Conservation (phyloP, 1,140 invertebrate species). For the Cotesia typhae region DNA sequence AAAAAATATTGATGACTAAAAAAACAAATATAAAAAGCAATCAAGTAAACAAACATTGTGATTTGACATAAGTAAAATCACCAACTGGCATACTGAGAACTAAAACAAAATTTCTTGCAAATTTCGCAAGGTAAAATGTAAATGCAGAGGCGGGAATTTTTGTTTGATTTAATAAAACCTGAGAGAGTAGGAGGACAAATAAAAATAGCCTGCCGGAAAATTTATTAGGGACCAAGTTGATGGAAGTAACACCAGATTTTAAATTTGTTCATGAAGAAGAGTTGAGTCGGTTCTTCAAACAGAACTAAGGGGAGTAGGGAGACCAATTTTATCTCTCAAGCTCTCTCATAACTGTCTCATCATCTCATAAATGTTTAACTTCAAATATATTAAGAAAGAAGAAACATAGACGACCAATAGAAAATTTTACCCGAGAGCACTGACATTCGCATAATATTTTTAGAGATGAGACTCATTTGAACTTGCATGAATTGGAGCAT, state of each 20-base stretch:
- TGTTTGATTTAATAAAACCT: background rate
- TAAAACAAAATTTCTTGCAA: slow-evolving; percentile 29
- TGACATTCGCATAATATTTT: slow-evolving; percentile 35
- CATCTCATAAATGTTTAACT: background rate
- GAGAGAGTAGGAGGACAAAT: slow-evolving; percentile 37
- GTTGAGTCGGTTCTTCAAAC: slow-evolving; percentile 11
- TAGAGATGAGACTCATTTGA: slow-evolving; percentile 18
- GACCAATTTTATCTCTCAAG: slow-evolving; percentile 33
- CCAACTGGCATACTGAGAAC: slow-evolving; percentile 17
- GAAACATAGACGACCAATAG: too few relatives aligned
- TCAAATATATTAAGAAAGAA: background rate
- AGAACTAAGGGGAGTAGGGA: slow-evolving; percentile 28
- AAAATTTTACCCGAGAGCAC: slow-evolving; percentile 10
- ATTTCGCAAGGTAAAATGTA: slow-evolving; percentile 30
- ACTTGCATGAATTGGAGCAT: slow-evolving; percentile 26
- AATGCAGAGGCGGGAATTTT: slow-evolving; percentile 1
- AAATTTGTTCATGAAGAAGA: slow-evolving; percentile 22
- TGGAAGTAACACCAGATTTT: background rate
- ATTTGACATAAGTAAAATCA: background rate
- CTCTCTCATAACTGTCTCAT: slow-evolving; percentile 4
- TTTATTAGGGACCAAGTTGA: background rate
- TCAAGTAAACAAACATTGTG: background rate
- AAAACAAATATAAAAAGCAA: background rate
- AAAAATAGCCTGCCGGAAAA: slow-evolving; percentile 31
- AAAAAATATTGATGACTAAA: too few relatives aligned